Conservation (phyloP, 2,888 invertebrate species). For the Hemaris fuciformis region DNA sequence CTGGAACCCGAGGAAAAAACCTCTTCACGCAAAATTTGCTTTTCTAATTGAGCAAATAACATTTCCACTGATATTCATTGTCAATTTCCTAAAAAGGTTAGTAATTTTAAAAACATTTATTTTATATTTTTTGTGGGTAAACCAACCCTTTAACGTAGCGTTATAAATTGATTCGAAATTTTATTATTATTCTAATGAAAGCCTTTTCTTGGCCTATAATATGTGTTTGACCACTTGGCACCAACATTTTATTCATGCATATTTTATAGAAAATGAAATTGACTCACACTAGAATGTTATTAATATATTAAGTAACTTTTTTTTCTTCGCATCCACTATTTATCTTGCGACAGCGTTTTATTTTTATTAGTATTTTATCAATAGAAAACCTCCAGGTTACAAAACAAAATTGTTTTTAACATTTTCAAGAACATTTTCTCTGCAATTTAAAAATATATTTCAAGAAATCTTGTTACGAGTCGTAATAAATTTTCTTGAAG, state of each 20-base stretch:
- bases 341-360: no score
- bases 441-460: background rate
- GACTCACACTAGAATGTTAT: no score
- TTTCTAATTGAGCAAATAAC: constrained; percentile 68
- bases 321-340: no score
- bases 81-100: constrained; percentile 69
- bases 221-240: no score
- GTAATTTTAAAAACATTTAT: constrained; percentile 13
- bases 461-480: background rate
- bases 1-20: constrained; percentile 83
- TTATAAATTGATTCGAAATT: no score
- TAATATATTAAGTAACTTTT: no score
- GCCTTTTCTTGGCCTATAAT: no score
- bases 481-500: background rate
- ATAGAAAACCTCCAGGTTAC: background rate
- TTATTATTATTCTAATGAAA: no score
- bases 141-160: no score
- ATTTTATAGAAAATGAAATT: no score
- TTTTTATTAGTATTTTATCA: no score
- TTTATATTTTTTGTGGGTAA: background rate
- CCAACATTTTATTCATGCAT: no score
- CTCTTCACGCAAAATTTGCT: constrained; percentile 67
- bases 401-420: background rate
- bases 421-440: background rate
- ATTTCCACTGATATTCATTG: constrained; percentile 61